Percentiles rank a stretch among this genome's conserved stretches.
phyloP scores from a whole-genome alignment of 1,140 invertebrate species.

The Drosophila kepulauana region DNA sequence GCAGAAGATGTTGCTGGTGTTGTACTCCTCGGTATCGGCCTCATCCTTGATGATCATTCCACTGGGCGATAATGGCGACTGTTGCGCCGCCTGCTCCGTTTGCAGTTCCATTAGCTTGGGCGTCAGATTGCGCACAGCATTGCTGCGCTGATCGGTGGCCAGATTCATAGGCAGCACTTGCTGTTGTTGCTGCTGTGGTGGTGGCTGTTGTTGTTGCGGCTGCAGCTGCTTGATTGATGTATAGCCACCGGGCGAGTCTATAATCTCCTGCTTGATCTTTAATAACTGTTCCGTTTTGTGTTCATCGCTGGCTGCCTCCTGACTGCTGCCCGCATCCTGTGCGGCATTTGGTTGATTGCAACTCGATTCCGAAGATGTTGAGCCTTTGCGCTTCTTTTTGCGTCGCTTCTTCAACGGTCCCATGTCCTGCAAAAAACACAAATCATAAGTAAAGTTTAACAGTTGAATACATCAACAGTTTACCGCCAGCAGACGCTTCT shows the following conservation, averaged over 20 bases:
- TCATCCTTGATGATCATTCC: constrained; percentile 76
- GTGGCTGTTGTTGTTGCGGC: too few species aligned
- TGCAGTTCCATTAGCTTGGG: constrained; percentile 77
- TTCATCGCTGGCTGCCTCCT: constrained; percentile 53
- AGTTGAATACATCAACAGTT: constrained; percentile 12
- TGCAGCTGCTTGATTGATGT: constrained; percentile 12
- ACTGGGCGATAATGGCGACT: constrained; percentile 46
- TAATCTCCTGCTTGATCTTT: constrained; percentile 80
- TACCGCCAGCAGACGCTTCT: constrained; percentile 77
- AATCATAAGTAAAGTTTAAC: background rate
- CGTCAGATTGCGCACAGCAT: constrained; percentile 78
- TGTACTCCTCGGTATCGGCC: constrained; percentile 77
- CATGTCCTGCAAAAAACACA: constrained; percentile 60
- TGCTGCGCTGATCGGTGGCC: constrained; percentile 62
- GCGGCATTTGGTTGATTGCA: constrained; percentile 66
- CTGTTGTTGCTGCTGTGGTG: constrained; percentile 48
- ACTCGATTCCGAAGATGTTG: constrained; percentile 80
- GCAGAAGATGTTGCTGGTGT: constrained; percentile 77
- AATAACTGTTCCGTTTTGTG: constrained; percentile 63
- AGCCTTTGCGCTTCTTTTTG: constrained; percentile 84
- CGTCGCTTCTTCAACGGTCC: constrained; percentile 81
- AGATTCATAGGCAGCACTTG: constrained; percentile 79
- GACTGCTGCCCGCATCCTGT: constrained; percentile 55
- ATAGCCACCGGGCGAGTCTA: constrained; percentile 67
- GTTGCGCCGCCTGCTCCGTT: constrained; percentile 31